These are phyloP conservation scores for Bombus ignitus DNA, from an alignment of 1,140 invertebrate species.

Conservation along the genomic window DNA sequence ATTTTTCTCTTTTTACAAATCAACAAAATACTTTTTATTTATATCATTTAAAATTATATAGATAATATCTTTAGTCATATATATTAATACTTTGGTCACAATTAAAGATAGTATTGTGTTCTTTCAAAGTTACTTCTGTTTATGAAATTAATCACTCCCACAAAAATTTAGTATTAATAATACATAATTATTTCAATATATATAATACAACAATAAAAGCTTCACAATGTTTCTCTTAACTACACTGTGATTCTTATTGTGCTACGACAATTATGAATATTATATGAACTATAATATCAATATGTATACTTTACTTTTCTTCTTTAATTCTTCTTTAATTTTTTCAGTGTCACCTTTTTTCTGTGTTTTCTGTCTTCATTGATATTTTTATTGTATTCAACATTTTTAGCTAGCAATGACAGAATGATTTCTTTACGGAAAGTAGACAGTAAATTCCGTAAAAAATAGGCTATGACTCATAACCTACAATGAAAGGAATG, in stretches of 20 bases:
- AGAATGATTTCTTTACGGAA: neutral
- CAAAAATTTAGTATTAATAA: neutral
- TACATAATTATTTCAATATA: neutral
- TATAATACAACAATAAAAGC: neutral
- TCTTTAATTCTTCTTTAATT: neutral
- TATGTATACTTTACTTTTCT: neutral
- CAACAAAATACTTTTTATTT: neutral
- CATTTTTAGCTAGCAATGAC: neutral
- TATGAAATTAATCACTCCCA: neutral
- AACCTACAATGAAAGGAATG: constrained; percentile 54
- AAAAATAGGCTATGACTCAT: constrained; percentile 48
- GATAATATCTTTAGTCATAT: neutral
- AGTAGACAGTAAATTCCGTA: neutral
- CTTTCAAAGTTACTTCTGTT: neutral
- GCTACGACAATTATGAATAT: neutral
- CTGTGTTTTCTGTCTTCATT: neutral
- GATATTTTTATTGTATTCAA: constrained; percentile 6
- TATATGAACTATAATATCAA: neutral
- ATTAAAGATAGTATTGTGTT: constrained; percentile 10
- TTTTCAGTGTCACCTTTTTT: neutral
- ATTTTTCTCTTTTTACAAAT: neutral
- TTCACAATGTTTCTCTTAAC: neutral
- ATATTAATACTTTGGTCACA: constrained; percentile 38
- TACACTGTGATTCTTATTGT: neutral
- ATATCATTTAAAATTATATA: constrained; percentile 4